A percentile compares a stretch with the other conserved stretches of the same genome.
Evolutionary conservation across 2,888 invertebrate genomes (phyloP).

Genomic region (Habroteleia sp.): DNA sequence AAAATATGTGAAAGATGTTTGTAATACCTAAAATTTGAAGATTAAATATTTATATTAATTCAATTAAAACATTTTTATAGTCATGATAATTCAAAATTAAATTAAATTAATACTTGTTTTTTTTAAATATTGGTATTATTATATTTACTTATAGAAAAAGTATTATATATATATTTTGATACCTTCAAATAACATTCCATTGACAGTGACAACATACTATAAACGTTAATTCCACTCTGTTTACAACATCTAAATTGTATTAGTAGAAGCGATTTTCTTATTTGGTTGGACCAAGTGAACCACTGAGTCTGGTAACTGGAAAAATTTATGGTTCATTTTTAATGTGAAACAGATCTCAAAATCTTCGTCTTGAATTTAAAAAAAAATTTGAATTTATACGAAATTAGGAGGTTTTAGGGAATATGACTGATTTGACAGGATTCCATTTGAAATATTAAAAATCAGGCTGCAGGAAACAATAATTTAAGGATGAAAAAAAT

Average conservation of each 20-base stretch:
- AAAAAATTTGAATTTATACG: too few relatives aligned
- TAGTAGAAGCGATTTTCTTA: background rate
- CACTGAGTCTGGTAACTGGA: slow-evolving; percentile 1
- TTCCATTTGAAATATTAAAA: too few relatives aligned
- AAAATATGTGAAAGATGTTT: too few relatives aligned
- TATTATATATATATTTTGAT: background rate
- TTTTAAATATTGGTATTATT: background rate
- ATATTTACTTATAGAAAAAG: too few relatives aligned
- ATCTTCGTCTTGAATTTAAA: too few relatives aligned
- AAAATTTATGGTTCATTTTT: too few relatives aligned
- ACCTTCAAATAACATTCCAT: slow-evolving; percentile 7
- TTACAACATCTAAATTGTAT: slow-evolving; percentile 1
- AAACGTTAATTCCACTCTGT: background rate
- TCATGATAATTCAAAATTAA: background rate
- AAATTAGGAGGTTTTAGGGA: too few relatives aligned
- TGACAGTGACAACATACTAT: background rate
- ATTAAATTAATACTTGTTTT: background rate
- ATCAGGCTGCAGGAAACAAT: too few relatives aligned
- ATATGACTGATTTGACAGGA: too few relatives aligned
- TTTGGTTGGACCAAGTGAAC: background rate
- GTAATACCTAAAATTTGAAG: background rate
- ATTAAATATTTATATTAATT: too few relatives aligned
- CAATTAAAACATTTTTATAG: background rate
- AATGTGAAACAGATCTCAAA: too few relatives aligned
- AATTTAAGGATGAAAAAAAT: too few relatives aligned